Percentiles rank a stretch among this genome's conserved stretches.
Evolutionary conservation across 2,888 invertebrate species (phyloP).

Genomic region (Dromius quadrimaculatus): DNA sequence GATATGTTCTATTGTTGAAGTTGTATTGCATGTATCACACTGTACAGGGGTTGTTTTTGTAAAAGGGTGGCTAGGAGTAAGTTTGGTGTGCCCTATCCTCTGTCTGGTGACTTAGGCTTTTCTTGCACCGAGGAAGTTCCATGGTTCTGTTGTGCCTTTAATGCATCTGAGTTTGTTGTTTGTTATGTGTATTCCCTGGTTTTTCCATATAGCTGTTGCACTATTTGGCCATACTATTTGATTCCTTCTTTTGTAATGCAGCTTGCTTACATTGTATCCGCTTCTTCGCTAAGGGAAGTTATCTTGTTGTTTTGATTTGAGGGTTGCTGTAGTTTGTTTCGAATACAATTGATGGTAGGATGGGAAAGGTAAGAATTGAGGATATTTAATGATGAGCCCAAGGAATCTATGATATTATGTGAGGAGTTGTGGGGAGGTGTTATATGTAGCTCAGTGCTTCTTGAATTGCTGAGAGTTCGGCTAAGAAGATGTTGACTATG

Average conservation of each 20-base stretch:
- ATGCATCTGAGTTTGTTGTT: background rate
- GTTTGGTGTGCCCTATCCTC: conserved; percentile 11
- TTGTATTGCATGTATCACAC: background rate
- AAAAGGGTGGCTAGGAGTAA: background rate
- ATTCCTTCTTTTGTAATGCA: background rate
- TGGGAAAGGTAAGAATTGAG: too few relatives aligned
- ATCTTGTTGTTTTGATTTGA: conserved; percentile 21
- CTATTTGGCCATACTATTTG: background rate
- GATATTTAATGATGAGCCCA: background rate
- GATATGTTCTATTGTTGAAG: too few relatives aligned
- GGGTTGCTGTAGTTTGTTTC: background rate
- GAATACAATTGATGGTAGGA: too few relatives aligned
- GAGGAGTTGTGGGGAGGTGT: background rate
- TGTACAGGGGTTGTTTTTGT: background rate
- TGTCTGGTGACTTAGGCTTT: background rate
- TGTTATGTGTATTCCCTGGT: background rate
- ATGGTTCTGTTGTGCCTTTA: background rate
- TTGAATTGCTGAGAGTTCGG: background rate
- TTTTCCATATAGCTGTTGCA: background rate
- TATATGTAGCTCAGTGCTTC: background rate
- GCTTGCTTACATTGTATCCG: background rate
- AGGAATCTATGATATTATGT: conserved; percentile 21
- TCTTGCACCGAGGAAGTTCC: too few relatives aligned
- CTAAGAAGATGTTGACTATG: background rate
- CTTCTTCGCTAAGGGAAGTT: background rate